Base-by-base conservation (phyloP, 35 echinoderm and acorn worm species). In the Apostichopus californicus region DNA sequence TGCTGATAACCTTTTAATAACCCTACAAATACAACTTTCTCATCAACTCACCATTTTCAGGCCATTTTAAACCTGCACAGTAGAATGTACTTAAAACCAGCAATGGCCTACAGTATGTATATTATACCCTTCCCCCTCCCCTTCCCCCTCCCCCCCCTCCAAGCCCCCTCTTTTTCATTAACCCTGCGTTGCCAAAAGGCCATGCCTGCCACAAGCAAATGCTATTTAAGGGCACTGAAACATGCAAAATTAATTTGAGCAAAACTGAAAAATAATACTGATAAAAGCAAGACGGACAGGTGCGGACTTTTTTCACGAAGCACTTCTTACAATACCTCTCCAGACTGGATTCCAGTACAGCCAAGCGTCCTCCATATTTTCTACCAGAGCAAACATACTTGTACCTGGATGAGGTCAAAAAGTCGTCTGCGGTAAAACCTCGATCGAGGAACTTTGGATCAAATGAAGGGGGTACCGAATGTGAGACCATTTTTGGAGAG, bases 271-370 rank as follows among this genome's bases (percentile, higher is more conserved):
- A 56, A 85, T 55, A n/a, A 46, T 46, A 46, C 34, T 46, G 34
- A 46, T 15, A 17, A 85, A 85, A 85, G 81, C 55, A 58, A 25
- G 55, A 52, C 28, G 46, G 23, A 82, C 34, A 53, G 55, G 80
- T 52, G 80, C 46, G 20, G 71, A 75, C 71, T 75, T 75, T 22
- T 82, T 26, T 14, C 34, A 57, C 26, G 34, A 55, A 13, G 28
- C 34, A 46, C 34, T 46, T 63, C 22, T 23, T 83, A 91, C 56
- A 71, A 64, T 96, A 97, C 95, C 95, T 97, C 95, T 92, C 95
- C 95, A 97, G 5, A 97, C 95, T 34, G 95, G 95, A 91, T 97
- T 97, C 95, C 95, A 97, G 87, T 97, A 97, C 52, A 97, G 85
- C 93, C 95, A 97, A 10, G 93, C 90, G 83, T 94, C 93, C 65